Evolutionary conservation across 2,113 vertebrate genomes (phyloP).

Genomic region (Leptocoma aspasia): DNA sequence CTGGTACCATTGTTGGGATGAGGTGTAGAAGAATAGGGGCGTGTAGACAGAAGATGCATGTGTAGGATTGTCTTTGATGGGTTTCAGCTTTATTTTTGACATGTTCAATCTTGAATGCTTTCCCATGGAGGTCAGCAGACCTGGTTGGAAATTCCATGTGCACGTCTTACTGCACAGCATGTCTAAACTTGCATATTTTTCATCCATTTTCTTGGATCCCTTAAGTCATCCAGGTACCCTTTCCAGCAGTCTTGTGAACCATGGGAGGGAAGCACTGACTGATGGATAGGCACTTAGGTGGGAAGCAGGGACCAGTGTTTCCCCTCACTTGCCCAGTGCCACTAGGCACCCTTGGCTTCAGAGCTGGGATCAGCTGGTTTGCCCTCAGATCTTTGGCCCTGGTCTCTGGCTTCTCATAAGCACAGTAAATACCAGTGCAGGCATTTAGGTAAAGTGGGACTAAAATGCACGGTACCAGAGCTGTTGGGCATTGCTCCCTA

Average conservation of each 20-base stretch:
- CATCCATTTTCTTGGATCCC: not conserved
- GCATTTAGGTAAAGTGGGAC: not conserved
- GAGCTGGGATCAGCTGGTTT: not conserved
- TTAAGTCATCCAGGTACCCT: not conserved
- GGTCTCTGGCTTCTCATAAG: not conserved
- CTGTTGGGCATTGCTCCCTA: not conserved
- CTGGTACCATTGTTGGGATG: not conserved
- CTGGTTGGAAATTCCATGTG: not conserved
- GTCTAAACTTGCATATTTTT: not conserved
- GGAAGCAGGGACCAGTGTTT: not conserved
- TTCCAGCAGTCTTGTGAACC: not conserved
- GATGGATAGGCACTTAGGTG: not conserved
- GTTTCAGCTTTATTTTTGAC: not conserved
- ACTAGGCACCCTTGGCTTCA: not conserved
- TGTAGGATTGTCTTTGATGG: not conserved
- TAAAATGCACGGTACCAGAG: not conserved
- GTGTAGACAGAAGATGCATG: accelerated
- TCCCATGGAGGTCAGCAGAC: not conserved
- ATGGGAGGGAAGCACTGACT: not conserved
- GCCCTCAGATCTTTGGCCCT: not conserved
- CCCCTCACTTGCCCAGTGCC: not conserved
- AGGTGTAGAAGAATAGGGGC: not conserved
- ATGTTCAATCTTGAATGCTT: not conserved
- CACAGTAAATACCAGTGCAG: not conserved
- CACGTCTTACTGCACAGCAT: not conserved